A percentile compares a stretch with the other conserved stretches of the same genome.
These are phyloP conservation scores for Heliopora coerulea DNA, from an alignment of 92 coral and sea anemone genomes.

Conservation along the genomic window DNA sequence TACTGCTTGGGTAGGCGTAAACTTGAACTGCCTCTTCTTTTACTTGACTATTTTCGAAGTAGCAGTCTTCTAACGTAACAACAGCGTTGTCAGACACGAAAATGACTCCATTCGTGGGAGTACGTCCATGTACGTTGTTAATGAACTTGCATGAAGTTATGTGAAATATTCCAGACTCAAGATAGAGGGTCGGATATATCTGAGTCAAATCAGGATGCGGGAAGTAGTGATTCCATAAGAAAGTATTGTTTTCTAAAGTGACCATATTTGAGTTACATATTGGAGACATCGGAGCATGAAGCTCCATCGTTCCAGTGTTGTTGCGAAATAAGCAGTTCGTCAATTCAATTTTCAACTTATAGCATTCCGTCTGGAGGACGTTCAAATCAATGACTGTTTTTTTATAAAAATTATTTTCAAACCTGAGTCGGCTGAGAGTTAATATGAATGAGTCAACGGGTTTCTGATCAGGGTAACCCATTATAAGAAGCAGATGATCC, in stretches of 20 bases:
- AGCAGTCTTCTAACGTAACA: not conserved
- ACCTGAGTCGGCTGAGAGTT: not conserved
- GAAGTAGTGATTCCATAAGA: conserved; percentile 4
- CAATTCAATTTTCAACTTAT: not conserved
- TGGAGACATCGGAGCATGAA: not conserved
- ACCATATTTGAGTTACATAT: not conserved
- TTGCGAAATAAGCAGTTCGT: conserved; percentile 1
- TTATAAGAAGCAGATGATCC: not conserved
- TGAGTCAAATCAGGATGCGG: not conserved
- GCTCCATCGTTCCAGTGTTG: conserved; percentile 22
- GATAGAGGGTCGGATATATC: conserved; percentile 5
- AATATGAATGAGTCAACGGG: not conserved
- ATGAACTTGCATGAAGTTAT: conserved; percentile 12
- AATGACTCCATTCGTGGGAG: conserved; percentile 6
- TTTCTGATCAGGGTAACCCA: not conserved
- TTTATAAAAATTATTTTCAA: conserved; percentile 1
- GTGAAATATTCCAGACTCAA: not conserved
- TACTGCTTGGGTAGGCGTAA: conserved; percentile 14
- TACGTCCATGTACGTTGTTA: not conserved
- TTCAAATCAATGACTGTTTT: not conserved
- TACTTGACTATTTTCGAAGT: not conserved
- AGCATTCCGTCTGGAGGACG: not conserved
- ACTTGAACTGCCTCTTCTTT: not conserved
- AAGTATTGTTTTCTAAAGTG: not conserved
- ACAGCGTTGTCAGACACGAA: conserved; percentile 3